phyloP scores from a whole-genome alignment of 2,113 vertebrate genomes.

The Phaethornis superciliosus region DNA sequence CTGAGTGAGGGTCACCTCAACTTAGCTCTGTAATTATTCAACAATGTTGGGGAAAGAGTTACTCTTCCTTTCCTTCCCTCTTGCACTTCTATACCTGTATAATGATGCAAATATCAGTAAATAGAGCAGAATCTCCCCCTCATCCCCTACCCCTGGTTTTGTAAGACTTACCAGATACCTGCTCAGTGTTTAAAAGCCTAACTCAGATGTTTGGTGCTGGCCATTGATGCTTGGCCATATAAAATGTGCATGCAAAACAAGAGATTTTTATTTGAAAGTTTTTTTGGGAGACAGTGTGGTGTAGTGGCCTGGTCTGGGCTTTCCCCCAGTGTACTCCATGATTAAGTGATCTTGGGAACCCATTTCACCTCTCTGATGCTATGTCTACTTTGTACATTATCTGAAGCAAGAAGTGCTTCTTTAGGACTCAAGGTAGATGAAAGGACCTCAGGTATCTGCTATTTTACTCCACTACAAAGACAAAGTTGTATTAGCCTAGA shows the following conservation, averaged over 20 bases:
- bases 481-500: background rate
- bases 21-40: background rate
- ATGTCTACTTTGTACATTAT: background rate
- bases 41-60: background rate
- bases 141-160: background rate
- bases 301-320: background rate
- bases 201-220: background rate
- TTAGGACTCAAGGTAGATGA: background rate
- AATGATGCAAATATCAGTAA: background rate
- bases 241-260: background rate
- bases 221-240: too few species aligned
- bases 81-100: slow-evolving; percentile 15
- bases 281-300: background rate
- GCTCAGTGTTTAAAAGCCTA: background rate
- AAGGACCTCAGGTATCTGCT: background rate
- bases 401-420: background rate
- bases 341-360: background rate
- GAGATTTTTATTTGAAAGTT: background rate
- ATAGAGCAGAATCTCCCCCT: background rate
- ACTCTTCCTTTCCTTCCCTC: background rate
- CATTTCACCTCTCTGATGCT: background rate
- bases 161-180: background rate
- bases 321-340: background rate
- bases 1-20: background rate
- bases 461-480: background rate